These are phyloP conservation scores for Elaphurus davidianus DNA, from an alignment of 2,113 vertebrate genomes.

Conservation along the genomic window DNA sequence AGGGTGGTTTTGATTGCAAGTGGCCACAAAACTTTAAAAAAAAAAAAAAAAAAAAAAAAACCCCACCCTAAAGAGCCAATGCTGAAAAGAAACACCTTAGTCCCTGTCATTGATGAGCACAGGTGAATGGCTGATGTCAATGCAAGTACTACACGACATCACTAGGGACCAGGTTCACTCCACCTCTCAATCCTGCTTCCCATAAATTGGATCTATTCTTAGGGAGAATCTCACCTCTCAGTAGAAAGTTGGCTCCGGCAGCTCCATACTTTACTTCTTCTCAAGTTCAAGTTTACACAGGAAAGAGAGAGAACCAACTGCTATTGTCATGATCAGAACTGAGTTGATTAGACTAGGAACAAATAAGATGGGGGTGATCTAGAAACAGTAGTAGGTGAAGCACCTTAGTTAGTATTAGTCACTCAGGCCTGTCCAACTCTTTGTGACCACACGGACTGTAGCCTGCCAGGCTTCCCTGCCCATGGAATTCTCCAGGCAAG, in stretches of 20 bases:
- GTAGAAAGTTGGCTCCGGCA: background rate
- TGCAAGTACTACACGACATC: fast-evolving
- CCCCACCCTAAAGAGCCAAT: background rate
- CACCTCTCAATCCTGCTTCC: too few relatives aligned
- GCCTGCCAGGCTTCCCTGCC: background rate
- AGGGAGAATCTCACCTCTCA: background rate
- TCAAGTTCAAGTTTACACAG: background rate
- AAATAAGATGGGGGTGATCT: fast-evolving
- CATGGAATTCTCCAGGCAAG: background rate
- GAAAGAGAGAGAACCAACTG: background rate
- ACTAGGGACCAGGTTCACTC: background rate
- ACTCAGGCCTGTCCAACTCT: background rate
- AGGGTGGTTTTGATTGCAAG: background rate
- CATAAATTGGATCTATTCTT: fast-evolving
- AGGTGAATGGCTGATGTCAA: fast-evolving
- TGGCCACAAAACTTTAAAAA: background rate
- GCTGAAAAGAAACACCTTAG: background rate
- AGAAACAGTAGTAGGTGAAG: fast-evolving
- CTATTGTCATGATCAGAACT: background rate
- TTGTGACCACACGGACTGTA: background rate
- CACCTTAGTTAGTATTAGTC: background rate
- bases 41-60: background rate
- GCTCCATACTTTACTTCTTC: background rate
- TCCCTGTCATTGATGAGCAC: fast-evolving
- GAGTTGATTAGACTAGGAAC: background rate